Conservation (phyloP, 1,140 invertebrate genomes). For the Listronotus oregonensis region DNA sequence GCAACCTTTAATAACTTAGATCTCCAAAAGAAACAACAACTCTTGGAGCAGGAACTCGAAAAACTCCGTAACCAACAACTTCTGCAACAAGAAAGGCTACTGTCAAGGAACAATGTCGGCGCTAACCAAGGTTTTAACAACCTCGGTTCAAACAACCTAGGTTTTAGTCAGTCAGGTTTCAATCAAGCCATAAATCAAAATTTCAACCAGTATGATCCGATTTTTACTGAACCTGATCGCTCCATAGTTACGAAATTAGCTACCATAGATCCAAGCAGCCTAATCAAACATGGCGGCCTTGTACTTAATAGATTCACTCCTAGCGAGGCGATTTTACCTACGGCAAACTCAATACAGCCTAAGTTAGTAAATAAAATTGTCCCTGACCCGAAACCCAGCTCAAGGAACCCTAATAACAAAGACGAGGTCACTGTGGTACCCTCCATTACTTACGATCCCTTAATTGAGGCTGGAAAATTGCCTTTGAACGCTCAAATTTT, state of each 20-base stretch:
- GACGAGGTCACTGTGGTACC: slow-evolving; percentile 57
- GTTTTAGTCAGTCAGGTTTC: neutral
- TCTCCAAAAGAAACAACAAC: slow-evolving; percentile 69
- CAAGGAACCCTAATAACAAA: neutral
- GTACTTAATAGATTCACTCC: slow-evolving; percentile 20
- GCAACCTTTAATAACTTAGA: slow-evolving; percentile 59
- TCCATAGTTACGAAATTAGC: slow-evolving; percentile 26
- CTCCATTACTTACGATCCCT: slow-evolving; percentile 56
- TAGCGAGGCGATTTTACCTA: slow-evolving; percentile 12
- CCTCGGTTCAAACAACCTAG: neutral
- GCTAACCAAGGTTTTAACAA: slow-evolving; percentile 11
- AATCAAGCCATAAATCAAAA: slow-evolving; percentile 24
- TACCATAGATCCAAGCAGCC: slow-evolving; percentile 15
- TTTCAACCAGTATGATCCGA: slow-evolving; percentile 32
- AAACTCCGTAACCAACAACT: slow-evolving; percentile 13
- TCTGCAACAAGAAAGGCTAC: slow-evolving; percentile 6
- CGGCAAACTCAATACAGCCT: neutral
- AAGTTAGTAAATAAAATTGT: neutral
- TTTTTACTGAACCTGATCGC: slow-evolving; percentile 32
- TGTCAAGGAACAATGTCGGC: slow-evolving; percentile 7
- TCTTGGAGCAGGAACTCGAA: slow-evolving; percentile 70
- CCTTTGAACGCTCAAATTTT: slow-evolving; percentile 49
- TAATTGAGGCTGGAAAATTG: slow-evolving; percentile 40
- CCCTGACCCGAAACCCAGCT: slow-evolving; percentile 7
- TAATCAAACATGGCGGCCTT: neutral